Conservation (phyloP, 2,113 vertebrate genomes). For the Sylvietta virens region DNA sequence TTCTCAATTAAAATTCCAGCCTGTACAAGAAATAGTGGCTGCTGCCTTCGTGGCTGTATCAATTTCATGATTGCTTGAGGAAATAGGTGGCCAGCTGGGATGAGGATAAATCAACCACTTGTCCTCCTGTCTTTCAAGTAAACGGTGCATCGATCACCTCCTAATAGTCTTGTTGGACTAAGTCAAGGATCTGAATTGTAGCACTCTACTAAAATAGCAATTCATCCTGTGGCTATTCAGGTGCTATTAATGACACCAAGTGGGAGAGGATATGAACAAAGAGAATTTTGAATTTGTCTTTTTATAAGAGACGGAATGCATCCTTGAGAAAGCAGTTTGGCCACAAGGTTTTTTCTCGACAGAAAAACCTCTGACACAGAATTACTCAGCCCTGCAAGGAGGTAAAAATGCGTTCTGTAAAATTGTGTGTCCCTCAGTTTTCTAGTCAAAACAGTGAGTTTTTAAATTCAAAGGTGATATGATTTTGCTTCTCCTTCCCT, state of each 20-base stretch:
- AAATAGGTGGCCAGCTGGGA: background rate
- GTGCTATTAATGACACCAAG: background rate
- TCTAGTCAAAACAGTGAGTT: background rate
- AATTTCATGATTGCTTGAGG: background rate
- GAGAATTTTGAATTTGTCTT: background rate
- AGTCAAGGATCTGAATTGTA: background rate
- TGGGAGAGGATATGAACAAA: background rate
- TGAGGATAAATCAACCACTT: background rate
- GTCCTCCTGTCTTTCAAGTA: background rate
- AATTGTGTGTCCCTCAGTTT: background rate
- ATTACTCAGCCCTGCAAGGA: background rate
- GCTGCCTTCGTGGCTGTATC: background rate
- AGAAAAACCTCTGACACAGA: background rate
- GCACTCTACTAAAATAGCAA: background rate
- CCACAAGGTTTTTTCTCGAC: fast-evolving
- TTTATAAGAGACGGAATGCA: background rate
- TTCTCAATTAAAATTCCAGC: background rate
- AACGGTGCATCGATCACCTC: background rate
- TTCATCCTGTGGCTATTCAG: background rate
- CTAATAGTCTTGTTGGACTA: background rate
- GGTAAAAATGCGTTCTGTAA: background rate
- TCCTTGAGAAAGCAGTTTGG: background rate
- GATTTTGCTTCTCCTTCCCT: background rate
- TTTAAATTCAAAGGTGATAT: background rate
- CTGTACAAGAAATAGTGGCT: background rate